Conservation (phyloP, 1,140 invertebrate species). For the Pemphigus obesinymphae region DNA sequence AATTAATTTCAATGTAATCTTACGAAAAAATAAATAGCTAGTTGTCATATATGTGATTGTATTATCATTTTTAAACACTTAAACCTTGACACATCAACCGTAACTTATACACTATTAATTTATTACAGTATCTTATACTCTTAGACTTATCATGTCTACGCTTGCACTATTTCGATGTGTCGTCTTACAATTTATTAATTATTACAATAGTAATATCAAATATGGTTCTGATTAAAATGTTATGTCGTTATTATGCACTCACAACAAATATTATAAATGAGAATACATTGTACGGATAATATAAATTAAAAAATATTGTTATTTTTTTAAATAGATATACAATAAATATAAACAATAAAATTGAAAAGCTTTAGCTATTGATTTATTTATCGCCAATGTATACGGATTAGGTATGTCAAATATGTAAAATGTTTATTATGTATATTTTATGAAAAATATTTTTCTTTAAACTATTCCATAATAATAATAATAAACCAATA, state of each 20-base stretch:
- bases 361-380: not conserved
- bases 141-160: too few relatives aligned
- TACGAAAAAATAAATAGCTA: not conserved
- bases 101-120: conserved; percentile 6
- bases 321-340: not conserved
- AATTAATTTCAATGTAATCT: not conserved
- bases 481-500: not conserved
- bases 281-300: not conserved
- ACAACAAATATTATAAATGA: not conserved
- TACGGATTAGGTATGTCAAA: not conserved
- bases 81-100: not conserved
- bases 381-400: not conserved
- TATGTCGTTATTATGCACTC: not conserved
- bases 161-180: not conserved
- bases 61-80: not conserved
- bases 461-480: not conserved
- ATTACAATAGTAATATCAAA: too few relatives aligned
- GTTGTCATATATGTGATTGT: not conserved
- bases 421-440: not conserved
- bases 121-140: not conserved
- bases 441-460: not conserved
- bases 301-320: too few relatives aligned
- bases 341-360: not conserved
- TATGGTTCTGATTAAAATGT: too few relatives aligned
- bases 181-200: too few relatives aligned